Evolutionary conservation across 2,113 vertebrate genomes (phyloP).

Genomic region (Eidolon helvum): DNA sequence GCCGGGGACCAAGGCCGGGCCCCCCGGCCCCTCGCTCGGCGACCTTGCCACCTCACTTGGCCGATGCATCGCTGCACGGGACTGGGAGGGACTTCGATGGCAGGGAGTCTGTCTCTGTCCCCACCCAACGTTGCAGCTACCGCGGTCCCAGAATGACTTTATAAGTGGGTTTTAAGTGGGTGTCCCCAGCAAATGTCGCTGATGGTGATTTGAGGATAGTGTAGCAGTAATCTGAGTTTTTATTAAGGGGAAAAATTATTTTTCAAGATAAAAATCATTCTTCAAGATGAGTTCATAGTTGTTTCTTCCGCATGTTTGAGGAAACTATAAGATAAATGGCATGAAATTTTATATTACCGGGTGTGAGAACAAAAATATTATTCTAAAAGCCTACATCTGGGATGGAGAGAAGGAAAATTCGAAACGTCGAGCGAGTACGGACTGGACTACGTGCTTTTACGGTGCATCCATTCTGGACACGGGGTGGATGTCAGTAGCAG

Average conservation of each 20-base stretch:
- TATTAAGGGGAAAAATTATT: neutral
- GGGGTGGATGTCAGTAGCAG: neutral
- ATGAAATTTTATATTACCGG: neutral
- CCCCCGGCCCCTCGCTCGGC: too few species aligned
- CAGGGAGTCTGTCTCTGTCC: too few species aligned
- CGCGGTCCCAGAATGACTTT: neutral
- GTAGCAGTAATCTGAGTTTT: neutral
- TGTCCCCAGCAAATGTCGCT: neutral
- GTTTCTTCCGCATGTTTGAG: neutral
- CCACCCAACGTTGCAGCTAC: neutral
- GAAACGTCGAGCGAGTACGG: neutral
- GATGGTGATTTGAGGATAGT: neutral
- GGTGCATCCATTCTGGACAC: neutral
- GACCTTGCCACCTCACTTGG: too few species aligned
- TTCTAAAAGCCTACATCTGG: neutral
- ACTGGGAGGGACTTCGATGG: fast-evolving
- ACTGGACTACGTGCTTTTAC: neutral
- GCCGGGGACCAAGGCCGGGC: too few species aligned
- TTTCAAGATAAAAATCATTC: neutral
- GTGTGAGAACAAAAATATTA: neutral
- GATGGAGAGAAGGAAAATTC: neutral
- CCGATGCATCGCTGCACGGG: fast-evolving
- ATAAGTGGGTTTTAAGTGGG: neutral
- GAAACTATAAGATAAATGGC: neutral
- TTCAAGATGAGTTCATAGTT: neutral